These are phyloP conservation scores for Chrysolina haemoptera DNA, from an alignment of 2,888 invertebrate species.

Conservation along the genomic window DNA sequence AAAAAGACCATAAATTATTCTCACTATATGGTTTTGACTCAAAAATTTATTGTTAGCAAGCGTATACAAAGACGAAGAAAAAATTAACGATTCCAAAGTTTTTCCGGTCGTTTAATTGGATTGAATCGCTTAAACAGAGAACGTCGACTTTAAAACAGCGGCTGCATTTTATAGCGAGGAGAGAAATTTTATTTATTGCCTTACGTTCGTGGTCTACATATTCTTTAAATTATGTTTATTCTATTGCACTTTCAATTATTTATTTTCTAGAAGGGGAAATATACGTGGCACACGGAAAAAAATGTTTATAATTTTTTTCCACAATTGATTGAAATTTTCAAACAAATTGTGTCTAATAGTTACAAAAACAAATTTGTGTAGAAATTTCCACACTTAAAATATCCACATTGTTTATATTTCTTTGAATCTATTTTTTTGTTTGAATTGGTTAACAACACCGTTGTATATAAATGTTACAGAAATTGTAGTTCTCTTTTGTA, in stretches of 20 bases:
- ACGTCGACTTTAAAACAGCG: slow-evolving; percentile 59
- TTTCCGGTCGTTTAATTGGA: slow-evolving; percentile 70
- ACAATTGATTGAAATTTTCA: too few species aligned
- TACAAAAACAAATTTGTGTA: too few species aligned
- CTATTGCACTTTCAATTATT: slow-evolving; percentile 52
- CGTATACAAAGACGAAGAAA: slow-evolving; percentile 59
- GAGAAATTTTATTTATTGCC: slow-evolving; percentile 57
- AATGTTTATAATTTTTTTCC: neutral
- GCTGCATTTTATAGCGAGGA: slow-evolving; percentile 67
- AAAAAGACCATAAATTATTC: slow-evolving; percentile 60
- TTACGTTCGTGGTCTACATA: slow-evolving; percentile 53
- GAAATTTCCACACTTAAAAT: too few species aligned
- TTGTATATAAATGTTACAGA: too few species aligned
- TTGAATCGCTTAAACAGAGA: slow-evolving; percentile 66
- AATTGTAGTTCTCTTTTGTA: too few species aligned
- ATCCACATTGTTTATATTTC: too few species aligned
- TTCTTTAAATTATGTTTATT: slow-evolving; percentile 53
- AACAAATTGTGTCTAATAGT: too few species aligned
- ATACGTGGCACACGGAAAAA: neutral
- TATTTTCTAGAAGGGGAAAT: slow-evolving; percentile 23
- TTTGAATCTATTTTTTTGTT: too few species aligned
- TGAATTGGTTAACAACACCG: too few species aligned
- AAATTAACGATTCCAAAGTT: slow-evolving; percentile 69
- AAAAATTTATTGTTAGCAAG: slow-evolving; percentile 66
- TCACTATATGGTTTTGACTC: slow-evolving; percentile 67